Evolutionary conservation across 2,888 invertebrate species (phyloP), one percentile per base, ranked within the genome.

Genomic region (Belgica antarctica): DNA sequence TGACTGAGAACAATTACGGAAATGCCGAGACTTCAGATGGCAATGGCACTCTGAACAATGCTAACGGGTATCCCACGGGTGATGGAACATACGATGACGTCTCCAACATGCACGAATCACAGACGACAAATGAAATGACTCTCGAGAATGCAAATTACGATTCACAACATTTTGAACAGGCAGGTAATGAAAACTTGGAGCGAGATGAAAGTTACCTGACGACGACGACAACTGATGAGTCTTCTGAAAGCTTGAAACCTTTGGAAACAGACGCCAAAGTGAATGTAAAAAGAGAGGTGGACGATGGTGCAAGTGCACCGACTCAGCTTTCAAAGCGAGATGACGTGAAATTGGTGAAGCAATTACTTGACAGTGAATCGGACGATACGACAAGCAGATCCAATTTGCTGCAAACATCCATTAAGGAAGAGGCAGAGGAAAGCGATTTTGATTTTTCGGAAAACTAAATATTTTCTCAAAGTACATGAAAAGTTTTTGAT

Each of bases 371-470:
- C 61, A 70, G 70, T 61, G 70, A 70, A 19, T 70, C 70, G 1
- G 70, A 70, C 19, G 70, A 70, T 25, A 57, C 47, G 25, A 69
- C 70, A 7, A 15, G 41, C 19, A 57, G 57, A 25, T 68, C 68
- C 7, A 68, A 68, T 68, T 31, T 68, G 24, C 31, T 68, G 2
- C 52, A 70, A 41, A 61, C 70, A 34, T 19, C 70, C 7, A 61
- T 61, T 27, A 70, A 31, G 17, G 70, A 70, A 57, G 52, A 72
- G 70, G 73, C 75, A 41, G 76, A 76, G 73, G 80, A 79, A 73
- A 79, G 80, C 73, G 80, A 79, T 74, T 80, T 80, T 74, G 80
- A 79, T 73, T 79, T 79, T 75, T 78, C 80, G 71, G 75, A 76
- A 62, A 76, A 74, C 73, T 69, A 61, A 70, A 12, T 10, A 57